These are phyloP conservation scores for Sitobion miscanthi DNA, from an alignment of 1,140 invertebrate species.

Conservation along the genomic window DNA sequence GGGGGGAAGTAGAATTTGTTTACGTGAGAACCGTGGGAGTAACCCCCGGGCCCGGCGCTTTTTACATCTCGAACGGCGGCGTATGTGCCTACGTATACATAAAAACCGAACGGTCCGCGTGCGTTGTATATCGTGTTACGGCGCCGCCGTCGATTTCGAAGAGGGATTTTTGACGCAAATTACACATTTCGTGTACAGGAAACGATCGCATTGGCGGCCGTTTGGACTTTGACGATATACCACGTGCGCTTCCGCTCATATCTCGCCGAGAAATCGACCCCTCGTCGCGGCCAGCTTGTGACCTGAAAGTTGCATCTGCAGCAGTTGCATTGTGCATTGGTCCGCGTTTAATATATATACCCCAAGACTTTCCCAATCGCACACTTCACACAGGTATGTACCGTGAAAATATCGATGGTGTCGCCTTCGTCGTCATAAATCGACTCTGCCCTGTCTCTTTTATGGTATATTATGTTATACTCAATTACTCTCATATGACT, in stretches of 20 bases:
- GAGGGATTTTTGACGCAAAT: constrained; percentile 30
- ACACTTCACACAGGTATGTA: not conserved
- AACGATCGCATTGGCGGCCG: not conserved
- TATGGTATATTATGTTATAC: not conserved
- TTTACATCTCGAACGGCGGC: not conserved
- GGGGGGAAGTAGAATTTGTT: constrained; percentile 38
- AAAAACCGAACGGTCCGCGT: constrained; percentile 28
- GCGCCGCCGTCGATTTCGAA: not conserved
- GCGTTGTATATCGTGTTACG: constrained; percentile 48
- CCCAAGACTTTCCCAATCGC: not conserved
- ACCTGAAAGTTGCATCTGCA: not conserved
- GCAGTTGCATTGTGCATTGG: not conserved
- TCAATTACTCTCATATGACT: not conserved
- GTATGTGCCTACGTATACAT: not conserved
- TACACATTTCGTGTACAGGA: not conserved
- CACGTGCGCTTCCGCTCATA: not conserved
- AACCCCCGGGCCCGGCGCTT: constrained; percentile 31
- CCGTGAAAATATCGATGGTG: not conserved
- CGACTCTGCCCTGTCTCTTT: not conserved
- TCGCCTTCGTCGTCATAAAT: not conserved
- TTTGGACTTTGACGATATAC: not conserved
- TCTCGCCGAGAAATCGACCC: not conserved
- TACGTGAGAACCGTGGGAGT: constrained; percentile 56
- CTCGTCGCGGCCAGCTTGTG: not conserved
- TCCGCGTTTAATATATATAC: not conserved